Evolutionary conservation across 2,113 vertebrate genomes (phyloP).

Genomic region (Pelecanoides urinatrix): DNA sequence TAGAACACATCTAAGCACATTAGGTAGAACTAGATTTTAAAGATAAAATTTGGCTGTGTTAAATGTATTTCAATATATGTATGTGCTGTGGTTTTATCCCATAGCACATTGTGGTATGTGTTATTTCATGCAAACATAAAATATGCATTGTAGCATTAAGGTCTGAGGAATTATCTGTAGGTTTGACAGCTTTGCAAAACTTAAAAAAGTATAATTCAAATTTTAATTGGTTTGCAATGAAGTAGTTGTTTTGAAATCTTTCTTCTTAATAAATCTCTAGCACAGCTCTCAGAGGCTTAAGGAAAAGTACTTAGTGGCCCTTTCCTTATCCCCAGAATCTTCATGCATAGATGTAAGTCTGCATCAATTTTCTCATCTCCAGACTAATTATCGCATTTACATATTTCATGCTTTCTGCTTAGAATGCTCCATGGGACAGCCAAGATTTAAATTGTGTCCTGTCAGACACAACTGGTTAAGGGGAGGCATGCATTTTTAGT

Average conservation of each 20-base stretch:
- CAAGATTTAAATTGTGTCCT: not conserved
- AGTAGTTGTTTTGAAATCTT: conserved; percentile 22
- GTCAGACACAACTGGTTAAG: not conserved
- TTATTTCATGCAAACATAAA: not conserved
- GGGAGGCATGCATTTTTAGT: not conserved
- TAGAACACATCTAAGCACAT: not conserved
- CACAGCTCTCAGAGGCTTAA: conserved; percentile 8
- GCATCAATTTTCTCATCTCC: conserved; percentile 1
- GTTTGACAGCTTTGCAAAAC: conserved; percentile 4
- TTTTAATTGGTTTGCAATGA: conserved; percentile 39
- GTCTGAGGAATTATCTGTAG: not conserved
- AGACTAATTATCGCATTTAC: conserved; percentile 41
- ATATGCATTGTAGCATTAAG: not conserved
- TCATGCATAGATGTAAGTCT: not conserved
- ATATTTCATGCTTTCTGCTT: conserved; percentile 27
- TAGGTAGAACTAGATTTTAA: not conserved
- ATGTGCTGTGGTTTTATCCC: not conserved
- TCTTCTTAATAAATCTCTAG: not conserved
- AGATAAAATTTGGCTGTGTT: not conserved
- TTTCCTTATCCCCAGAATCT: conserved; percentile 31
- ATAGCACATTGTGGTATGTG: not conserved
- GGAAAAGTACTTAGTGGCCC: conserved; percentile 1
- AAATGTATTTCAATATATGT: not conserved
- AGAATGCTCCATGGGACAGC: not conserved
- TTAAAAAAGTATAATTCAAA: conserved; percentile 1